Conservation (phyloP, 2,888 invertebrate genomes). For the Adineta ricciae region DNA sequence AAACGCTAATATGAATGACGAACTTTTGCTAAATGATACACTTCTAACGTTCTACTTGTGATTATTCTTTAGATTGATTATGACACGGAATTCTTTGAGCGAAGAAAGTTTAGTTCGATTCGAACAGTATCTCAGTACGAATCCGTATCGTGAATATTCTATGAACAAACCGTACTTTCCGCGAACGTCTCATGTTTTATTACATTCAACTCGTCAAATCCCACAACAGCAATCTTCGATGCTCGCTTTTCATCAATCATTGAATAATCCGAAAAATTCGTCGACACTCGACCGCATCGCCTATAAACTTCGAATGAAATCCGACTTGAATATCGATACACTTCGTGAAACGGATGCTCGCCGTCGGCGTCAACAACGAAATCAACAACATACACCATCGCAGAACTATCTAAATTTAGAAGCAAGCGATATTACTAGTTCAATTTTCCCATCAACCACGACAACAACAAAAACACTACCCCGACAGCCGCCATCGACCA, state of each 20-base stretch:
- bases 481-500: neutral
- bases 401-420: too few species aligned
- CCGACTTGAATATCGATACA: conserved; percentile 8
- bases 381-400: neutral
- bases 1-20: too few species aligned
- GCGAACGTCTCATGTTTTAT: neutral
- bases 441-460: neutral
- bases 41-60: too few species aligned
- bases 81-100: neutral
- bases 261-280: neutral
- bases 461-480: neutral
- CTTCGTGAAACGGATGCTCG: neutral
- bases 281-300: neutral
- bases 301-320: conserved; percentile 20
- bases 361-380: neutral
- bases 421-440: neutral
- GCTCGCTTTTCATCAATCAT: neutral
- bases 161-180: neutral
- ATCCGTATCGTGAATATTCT: neutral
- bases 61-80: neutral
- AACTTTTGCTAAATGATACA: too few species aligned
- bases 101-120: neutral
- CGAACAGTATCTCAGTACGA: neutral
- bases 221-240: neutral
- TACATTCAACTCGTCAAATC: neutral